Conservation (phyloP, 2,797 vertebrate genomes). For the Microctenopoma stevenorrisi region DNA sequence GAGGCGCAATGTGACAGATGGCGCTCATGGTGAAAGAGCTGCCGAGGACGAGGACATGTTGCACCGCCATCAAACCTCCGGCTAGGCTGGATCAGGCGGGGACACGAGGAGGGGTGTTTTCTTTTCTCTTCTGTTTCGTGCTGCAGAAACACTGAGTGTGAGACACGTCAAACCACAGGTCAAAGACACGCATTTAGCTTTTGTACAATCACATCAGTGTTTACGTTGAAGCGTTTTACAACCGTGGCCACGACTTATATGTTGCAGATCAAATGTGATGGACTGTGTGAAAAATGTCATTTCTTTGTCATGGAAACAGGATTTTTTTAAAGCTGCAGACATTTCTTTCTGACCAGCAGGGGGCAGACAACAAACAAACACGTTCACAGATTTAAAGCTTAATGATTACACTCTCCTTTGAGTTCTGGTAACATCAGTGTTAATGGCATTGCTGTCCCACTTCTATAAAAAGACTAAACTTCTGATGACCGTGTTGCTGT, state of each 20-base stretch:
- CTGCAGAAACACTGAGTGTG: slow-evolving; percentile 7
- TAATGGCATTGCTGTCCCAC: no score
- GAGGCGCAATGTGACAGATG: slow-evolving; percentile 65
- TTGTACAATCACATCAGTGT: slow-evolving; percentile 2
- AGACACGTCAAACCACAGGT: neutral
- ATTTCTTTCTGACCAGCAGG: no score
- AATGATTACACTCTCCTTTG: no score
- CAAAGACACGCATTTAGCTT: slow-evolving; percentile 10
- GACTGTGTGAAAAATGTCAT: no score
- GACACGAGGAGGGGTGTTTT: neutral
- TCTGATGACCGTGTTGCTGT: neutral
- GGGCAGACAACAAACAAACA: no score
- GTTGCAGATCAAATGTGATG: no score
- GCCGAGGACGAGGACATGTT: slow-evolving; percentile 47
- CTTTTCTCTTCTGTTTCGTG: neutral
- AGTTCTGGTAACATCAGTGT: no score
- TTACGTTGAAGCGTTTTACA: neutral
- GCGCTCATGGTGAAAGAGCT: slow-evolving; percentile 56
- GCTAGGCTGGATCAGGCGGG: neutral
- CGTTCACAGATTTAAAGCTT: no score
- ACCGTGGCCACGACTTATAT: neutral
- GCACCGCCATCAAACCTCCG: slow-evolving; percentile 37
- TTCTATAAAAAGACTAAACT: no score
- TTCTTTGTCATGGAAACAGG: no score
- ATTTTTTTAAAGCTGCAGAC: no score